These are phyloP conservation scores for Lasioglossum malachurum DNA, from an alignment of 2,888 invertebrate genomes.

Conservation along the genomic window DNA sequence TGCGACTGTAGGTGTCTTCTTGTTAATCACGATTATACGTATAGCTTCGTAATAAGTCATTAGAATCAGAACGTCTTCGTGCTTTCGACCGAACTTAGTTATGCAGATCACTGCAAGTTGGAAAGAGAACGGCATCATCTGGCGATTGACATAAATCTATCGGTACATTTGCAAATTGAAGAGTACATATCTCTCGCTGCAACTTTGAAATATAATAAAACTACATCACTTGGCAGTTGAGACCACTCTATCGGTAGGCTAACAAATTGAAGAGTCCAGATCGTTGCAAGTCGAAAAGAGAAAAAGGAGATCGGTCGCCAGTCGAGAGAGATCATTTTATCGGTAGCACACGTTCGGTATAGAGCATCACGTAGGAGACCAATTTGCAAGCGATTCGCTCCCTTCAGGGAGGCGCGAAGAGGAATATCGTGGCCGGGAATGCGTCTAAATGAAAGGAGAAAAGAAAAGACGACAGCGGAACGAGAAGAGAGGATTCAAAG, in stretches of 20 bases:
- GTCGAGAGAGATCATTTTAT: neutral
- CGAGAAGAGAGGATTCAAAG: slow-evolving; percentile 39
- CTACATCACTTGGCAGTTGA: neutral
- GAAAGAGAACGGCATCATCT: neutral
- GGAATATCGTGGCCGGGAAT: slow-evolving; percentile 34
- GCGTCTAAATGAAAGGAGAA: slow-evolving; percentile 16
- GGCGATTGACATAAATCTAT: neutral
- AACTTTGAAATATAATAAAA: neutral
- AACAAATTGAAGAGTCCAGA: neutral
- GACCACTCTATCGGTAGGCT: neutral
- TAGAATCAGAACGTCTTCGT: neutral
- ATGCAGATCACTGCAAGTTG: neutral
- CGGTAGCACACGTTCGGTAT: neutral
- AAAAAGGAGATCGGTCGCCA: neutral
- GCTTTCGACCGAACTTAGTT: neutral
- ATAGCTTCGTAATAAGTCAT: neutral
- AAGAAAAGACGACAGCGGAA: slow-evolving; percentile 29
- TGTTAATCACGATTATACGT: neutral
- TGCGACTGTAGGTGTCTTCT: neutral
- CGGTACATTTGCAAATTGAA: neutral
- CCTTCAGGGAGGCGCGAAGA: slow-evolving; percentile 52
- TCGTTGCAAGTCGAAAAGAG: neutral
- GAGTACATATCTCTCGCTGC: neutral
- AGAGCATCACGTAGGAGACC: neutral
- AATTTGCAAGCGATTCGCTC: slow-evolving; percentile 58